Percentiles rank a stretch among this genome's conserved stretches.
These are phyloP conservation scores for Notocelia uddmanniana DNA, from an alignment of 2,888 invertebrate species.

Conservation along the genomic window DNA sequence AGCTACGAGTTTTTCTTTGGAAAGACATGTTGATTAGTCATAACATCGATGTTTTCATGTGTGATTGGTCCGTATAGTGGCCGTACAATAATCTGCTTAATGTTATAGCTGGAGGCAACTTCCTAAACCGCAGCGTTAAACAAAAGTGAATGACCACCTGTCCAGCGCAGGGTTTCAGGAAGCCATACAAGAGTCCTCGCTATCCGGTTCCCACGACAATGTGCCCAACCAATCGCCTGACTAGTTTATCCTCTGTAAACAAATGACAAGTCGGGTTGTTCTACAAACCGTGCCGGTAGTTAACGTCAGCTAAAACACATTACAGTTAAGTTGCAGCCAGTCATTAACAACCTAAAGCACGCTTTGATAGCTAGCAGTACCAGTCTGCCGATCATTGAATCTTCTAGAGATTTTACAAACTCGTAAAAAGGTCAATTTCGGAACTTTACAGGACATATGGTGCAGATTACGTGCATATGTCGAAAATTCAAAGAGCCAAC, in stretches of 20 bases:
- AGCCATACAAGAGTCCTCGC: slow-evolving; percentile 69
- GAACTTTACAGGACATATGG: too few relatives aligned
- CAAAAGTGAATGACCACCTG: slow-evolving; percentile 66
- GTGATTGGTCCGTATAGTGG: not conserved
- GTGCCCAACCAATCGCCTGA: slow-evolving; percentile 48
- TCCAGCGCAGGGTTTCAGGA: slow-evolving; percentile 77
- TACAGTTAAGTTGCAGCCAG: slow-evolving; percentile 22
- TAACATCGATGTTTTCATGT: not conserved
- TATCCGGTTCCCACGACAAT: slow-evolving; percentile 52
- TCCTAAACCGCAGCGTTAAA: slow-evolving; percentile 40
- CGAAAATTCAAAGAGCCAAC: too few relatives aligned
- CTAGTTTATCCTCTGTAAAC: slow-evolving; percentile 42
- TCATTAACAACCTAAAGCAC: slow-evolving; percentile 18
- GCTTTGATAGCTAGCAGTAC: slow-evolving; percentile 6
- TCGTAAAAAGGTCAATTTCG: not conserved
- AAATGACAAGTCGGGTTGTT: slow-evolving; percentile 43
- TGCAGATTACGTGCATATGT: too few relatives aligned
- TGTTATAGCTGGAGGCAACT: not conserved
- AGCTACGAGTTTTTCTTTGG: too few relatives aligned
- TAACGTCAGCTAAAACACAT: slow-evolving; percentile 34
- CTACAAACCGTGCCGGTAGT: slow-evolving; percentile 26
- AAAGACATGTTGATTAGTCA: too few relatives aligned
- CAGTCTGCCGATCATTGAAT: slow-evolving; percentile 1
- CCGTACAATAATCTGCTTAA: not conserved
- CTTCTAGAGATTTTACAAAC: not conserved